Percentiles rank a stretch among this genome's conserved stretches.
These are phyloP conservation scores for Cantharis lateralis DNA, from an alignment of 2,888 invertebrate genomes.

Conservation along the genomic window DNA sequence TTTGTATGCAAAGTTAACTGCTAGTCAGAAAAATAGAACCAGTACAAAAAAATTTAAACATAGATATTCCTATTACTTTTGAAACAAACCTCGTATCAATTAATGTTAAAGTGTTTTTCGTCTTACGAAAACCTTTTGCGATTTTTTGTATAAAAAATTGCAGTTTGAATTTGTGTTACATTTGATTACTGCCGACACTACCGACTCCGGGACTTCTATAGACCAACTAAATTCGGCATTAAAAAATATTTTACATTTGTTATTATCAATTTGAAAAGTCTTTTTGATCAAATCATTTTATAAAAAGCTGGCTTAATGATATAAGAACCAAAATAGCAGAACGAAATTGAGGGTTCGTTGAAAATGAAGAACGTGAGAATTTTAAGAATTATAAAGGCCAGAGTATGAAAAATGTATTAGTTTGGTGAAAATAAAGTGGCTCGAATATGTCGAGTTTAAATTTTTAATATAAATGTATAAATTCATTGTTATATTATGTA, in stretches of 20 bases:
- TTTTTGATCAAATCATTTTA: not conserved
- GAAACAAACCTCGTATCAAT: no score
- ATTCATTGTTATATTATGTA: not conserved
- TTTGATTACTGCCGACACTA: not conserved
- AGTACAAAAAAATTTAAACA: no score
- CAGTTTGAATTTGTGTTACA: not conserved
- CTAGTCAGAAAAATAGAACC: no score
- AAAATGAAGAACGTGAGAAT: slow-evolving; percentile 3
- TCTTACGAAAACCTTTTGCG: not conserved
- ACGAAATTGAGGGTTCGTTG: slow-evolving; percentile 1
- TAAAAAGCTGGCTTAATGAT: not conserved
- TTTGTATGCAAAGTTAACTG: no score
- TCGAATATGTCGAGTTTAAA: not conserved
- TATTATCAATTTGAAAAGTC: not conserved
- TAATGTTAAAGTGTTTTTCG: not conserved
- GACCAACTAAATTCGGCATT: not conserved
- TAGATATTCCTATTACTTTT: no score
- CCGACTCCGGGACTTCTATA: not conserved
- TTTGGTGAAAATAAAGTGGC: not conserved
- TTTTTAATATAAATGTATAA: not conserved
- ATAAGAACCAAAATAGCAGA: not conserved
- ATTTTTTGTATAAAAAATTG: not conserved
- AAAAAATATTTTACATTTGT: not conserved
- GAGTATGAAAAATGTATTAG: slow-evolving; percentile 1
- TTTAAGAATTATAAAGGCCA: not conserved